Conservation (phyloP, 92 coral and sea anemone species). For the Paragorgia papillata region DNA sequence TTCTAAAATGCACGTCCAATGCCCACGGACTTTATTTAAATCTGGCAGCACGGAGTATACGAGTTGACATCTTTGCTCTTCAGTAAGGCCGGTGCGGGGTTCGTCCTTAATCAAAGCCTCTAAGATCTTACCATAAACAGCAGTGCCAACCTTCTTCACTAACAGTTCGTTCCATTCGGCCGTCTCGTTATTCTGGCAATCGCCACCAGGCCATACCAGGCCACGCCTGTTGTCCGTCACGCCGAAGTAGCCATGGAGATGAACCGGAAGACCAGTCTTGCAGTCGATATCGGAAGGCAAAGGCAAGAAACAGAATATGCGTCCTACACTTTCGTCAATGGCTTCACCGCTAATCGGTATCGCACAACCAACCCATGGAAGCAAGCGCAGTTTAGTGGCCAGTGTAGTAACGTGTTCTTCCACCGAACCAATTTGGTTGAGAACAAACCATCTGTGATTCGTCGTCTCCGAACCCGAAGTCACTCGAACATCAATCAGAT, state of each 20-base stretch:
- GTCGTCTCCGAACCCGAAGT: constrained; percentile 52
- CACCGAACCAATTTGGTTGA: constrained; percentile 45
- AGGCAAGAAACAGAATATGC: constrained; percentile 89
- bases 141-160: constrained; percentile 60
- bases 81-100: not conserved
- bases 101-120: constrained; percentile 2
- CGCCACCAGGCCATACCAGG: constrained; percentile 92
- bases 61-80: constrained; percentile 3
- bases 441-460: constrained; percentile 31
- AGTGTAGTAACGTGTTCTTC: constrained; percentile 30
- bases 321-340: constrained; percentile 52
- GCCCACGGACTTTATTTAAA: constrained; percentile 43
- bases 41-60: constrained; percentile 79
- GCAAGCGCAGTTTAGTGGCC: constrained; percentile 29
- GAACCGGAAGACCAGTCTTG: constrained; percentile 87
- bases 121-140: constrained; percentile 67
- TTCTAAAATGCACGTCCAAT: constrained; percentile 54
- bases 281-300: constrained; percentile 90
- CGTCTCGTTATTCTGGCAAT: constrained; percentile 72
- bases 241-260: constrained; percentile 91
- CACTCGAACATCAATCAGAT: constrained; percentile 37
- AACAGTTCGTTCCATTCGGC: constrained; percentile 90
- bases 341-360: constrained; percentile 47
- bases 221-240: constrained; percentile 94
- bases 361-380: constrained; percentile 61